These are phyloP conservation scores for Ginglymostoma cirratum DNA, from an alignment of 2,113 vertebrate species.

Conservation along the genomic window DNA sequence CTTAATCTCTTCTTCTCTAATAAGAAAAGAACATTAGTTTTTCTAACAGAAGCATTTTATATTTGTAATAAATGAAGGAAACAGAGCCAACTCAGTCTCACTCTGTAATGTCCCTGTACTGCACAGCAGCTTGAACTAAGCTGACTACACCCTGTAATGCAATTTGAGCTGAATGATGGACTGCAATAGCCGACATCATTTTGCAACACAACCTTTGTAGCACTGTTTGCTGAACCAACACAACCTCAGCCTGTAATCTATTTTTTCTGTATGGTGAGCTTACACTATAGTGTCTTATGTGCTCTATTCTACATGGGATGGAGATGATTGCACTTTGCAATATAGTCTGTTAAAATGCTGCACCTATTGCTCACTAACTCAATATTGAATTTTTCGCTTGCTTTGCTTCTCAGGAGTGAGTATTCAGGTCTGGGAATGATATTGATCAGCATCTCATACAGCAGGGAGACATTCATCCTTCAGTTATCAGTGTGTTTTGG, in stretches of 20 bases:
- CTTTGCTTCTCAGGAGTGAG: neutral
- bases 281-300: neutral
- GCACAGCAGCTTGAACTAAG: neutral
- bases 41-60: neutral
- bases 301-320: neutral
- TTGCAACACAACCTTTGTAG: neutral
- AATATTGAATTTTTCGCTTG: neutral
- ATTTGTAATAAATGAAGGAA: neutral
- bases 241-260: neutral
- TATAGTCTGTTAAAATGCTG: neutral
- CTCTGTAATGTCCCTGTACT: neutral
- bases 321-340: neutral
- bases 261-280: neutral
- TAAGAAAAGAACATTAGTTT: neutral
- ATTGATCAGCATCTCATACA: slow-evolving; percentile 23
- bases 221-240: neutral
- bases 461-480: neutral
- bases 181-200: neutral
- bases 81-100: neutral
- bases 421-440: neutral
- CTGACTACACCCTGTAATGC: neutral
- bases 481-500: neutral
- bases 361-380: too few species aligned
- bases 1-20: neutral
- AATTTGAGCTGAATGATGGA: neutral